Evolutionary conservation across 2,888 invertebrate species (phyloP).

Genomic region (Carpatolechia fugitivella): DNA sequence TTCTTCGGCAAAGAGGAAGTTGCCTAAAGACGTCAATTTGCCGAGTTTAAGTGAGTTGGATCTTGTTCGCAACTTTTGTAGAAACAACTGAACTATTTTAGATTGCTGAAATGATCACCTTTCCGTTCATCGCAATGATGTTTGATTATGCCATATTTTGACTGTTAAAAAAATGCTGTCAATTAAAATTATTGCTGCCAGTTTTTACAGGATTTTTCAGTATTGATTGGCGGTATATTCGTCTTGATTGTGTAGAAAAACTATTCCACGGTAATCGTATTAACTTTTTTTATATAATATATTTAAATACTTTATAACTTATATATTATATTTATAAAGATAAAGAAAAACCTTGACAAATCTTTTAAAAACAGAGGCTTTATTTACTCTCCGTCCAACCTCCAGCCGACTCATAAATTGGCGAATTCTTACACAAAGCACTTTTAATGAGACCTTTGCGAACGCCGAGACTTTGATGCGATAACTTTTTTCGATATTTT

Average conservation of each 20-base stretch:
- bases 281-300: no score
- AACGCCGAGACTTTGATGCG: slow-evolving; percentile 69
- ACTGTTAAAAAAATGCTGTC: no score
- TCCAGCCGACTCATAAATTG: slow-evolving; percentile 70
- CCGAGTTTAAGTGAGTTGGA: slow-evolving; percentile 6
- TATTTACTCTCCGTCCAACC: slow-evolving; percentile 67
- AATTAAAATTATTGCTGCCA: no score
- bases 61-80: slow-evolving; percentile 4
- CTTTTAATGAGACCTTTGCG: slow-evolving; percentile 76
- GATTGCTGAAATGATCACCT: neutral
- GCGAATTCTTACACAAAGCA: slow-evolving; percentile 71
- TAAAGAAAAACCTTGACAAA: neutral
- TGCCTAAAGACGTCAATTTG: slow-evolving; percentile 5
- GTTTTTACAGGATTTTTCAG: no score
- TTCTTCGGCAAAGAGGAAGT: neutral
- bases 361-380: slow-evolving; percentile 32
- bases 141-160: neutral
- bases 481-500: slow-evolving; percentile 76
- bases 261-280: neutral
- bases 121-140: neutral
- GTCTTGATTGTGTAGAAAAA: no score
- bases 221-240: no score
- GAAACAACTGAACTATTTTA: neutral
- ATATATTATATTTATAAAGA: no score
- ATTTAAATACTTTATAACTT: no score